Evolutionary conservation across 2,888 invertebrate species (phyloP), one percentile per base, ranked within the genome.

Genomic region (Iselma pallidipennis): DNA sequence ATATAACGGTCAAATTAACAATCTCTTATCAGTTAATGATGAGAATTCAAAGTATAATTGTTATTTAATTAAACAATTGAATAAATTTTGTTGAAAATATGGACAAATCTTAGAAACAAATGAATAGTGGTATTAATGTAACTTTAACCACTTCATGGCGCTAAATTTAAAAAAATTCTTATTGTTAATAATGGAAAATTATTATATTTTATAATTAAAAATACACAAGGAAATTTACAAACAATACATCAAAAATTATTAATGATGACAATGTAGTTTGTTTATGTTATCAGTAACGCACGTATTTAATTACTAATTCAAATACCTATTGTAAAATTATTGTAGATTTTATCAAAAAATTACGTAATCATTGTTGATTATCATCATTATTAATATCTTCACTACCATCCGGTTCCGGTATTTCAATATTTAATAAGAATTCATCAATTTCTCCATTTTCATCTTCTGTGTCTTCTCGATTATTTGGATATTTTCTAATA

Each of bases 321-420:
- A 37, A 16, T 37, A 37, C 6, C 7, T 4, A 26, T 37, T 14
- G n/a, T n/a, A n/a, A n/a, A n/a, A n/a, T n/a, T n/a, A n/a, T n/a
- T n/a, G n/a, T n/a, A 37, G 4, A 37, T 6, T 7, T 37, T 37
- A 16, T 37, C 37, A 37, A 37, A 37, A 14, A 37, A 1, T 37
- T 16, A 26, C 6, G 3, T 16, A 16, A 14, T 37, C 4, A 37
- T 37, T 37, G 7, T 37, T 16, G 37, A 37, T 16, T 16, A 5
- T 37, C 37, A 14, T 37, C 16, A 23, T 26, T 9, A 49, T 25
- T 14, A n/a, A n/a, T n/a, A 2, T 23, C 29, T 33, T 57, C 16
- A 23, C n/a, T n/a, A n/a, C 48, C 51, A 28, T 65, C 61, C 10
- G 61, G 58, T 54, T 65, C 61, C 25, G 67, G 65, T 54, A 68